Conservation (phyloP, 1,140 invertebrate species). For the fruit fly (Drosophila melanogaster) region DNA sequence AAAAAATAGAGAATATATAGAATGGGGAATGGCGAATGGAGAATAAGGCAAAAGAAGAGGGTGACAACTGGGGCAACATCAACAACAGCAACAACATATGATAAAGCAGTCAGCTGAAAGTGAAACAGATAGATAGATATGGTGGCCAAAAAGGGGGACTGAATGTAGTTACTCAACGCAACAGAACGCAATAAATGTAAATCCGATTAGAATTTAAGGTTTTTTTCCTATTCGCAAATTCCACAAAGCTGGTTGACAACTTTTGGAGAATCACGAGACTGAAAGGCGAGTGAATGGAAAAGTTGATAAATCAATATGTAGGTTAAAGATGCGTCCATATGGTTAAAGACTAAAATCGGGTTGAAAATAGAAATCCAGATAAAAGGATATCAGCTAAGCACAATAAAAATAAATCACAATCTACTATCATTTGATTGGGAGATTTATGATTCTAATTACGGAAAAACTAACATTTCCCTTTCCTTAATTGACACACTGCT, state of each 20-base stretch:
- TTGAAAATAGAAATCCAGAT: neutral
- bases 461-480: too few species aligned
- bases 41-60: slow-evolving; percentile 62
- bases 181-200: slow-evolving; percentile 62
- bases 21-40: slow-evolving; percentile 37
- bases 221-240: slow-evolving; percentile 34
- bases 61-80: slow-evolving; percentile 58
- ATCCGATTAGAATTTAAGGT: slow-evolving; percentile 78
- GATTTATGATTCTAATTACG: neutral
- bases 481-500: neutral
- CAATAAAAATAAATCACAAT: slow-evolving; percentile 2
- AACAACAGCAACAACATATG: slow-evolving; percentile 42
- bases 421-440: neutral
- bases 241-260: slow-evolving; percentile 38
- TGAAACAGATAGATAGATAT: slow-evolving; percentile 36
- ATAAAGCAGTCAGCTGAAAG: slow-evolving; percentile 75
- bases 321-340: slow-evolving; percentile 16
- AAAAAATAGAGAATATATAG: slow-evolving; percentile 59
- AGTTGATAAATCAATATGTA: slow-evolving; percentile 29
- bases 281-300: slow-evolving; percentile 27
- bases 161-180: slow-evolving; percentile 36
- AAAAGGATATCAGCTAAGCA: neutral
- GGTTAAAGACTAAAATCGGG: slow-evolving; percentile 6
- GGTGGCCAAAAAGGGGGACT: neutral
- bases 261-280: slow-evolving; percentile 42